A percentile compares a stretch with the other conserved stretches of the same genome.
These are phyloP conservation scores for Tor tambroides DNA, from an alignment of 2,113 vertebrate genomes.

Conservation along the genomic window DNA sequence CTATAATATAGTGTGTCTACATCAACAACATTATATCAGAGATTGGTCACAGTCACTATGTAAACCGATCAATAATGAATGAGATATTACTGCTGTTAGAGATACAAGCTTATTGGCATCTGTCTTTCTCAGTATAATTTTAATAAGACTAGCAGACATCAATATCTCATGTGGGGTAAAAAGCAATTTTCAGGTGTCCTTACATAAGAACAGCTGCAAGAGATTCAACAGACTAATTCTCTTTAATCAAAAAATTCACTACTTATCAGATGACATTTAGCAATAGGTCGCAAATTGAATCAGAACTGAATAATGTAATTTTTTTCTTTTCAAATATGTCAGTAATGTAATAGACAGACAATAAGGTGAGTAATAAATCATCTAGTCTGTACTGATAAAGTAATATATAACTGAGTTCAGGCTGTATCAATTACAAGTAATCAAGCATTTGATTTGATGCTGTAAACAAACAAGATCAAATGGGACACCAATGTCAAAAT, in stretches of 20 bases:
- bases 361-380: neutral
- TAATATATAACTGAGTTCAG: neutral
- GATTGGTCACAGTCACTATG: neutral
- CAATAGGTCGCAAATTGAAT: neutral
- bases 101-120: neutral
- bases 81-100: neutral
- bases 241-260: neutral
- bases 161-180: neutral
- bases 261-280: neutral
- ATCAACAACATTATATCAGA: neutral
- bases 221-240: neutral
- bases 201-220: neutral
- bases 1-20: too few relatives aligned
- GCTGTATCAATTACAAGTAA: neutral
- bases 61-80: neutral
- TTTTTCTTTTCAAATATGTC: neutral
- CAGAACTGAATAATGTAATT: neutral
- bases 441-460: neutral
- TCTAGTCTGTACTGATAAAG: neutral
- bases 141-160: constrained; percentile 20
- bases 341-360: neutral
- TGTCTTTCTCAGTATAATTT: neutral
- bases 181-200: neutral
- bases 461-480: neutral
- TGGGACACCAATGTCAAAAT: neutral